phyloP scores from a whole-genome alignment of 2,113 vertebrate genomes.

The Elgaria multicarinata region DNA sequence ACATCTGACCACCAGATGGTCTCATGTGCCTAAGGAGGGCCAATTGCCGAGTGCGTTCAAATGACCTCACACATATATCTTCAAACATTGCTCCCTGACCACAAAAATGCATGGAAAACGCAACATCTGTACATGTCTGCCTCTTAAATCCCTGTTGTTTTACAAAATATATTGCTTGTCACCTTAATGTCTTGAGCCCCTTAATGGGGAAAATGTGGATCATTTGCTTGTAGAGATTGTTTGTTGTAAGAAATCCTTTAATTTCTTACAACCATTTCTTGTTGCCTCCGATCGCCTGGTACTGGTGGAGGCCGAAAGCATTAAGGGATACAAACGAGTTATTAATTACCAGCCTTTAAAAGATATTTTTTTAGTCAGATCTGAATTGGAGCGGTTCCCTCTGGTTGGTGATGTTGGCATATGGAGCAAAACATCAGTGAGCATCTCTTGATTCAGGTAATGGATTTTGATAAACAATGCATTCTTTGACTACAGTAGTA shows the following conservation, averaged over 20 bases:
- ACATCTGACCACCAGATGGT: slow-evolving; percentile 78
- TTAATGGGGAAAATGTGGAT: slow-evolving; percentile 69
- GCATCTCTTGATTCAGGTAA: not conserved
- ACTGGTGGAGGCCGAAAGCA: not conserved
- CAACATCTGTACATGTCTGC: slow-evolving; percentile 70
- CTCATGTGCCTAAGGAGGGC: slow-evolving; percentile 52
- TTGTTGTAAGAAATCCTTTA: slow-evolving; percentile 63
- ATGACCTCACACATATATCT: slow-evolving; percentile 77
- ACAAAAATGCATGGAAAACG: slow-evolving; percentile 66
- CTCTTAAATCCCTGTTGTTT: slow-evolving; percentile 71
- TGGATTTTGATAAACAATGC: not conserved
- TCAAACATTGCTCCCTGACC: slow-evolving; percentile 75
- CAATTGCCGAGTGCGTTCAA: slow-evolving; percentile 66
- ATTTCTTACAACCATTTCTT: slow-evolving; percentile 61
- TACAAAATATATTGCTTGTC: slow-evolving; percentile 72
- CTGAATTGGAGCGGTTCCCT: slow-evolving; percentile 3
- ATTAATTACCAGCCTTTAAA: slow-evolving; percentile 15
- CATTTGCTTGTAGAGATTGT: slow-evolving; percentile 53
- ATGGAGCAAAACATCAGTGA: not conserved
- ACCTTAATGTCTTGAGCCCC: slow-evolving; percentile 53
- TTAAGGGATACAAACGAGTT: not conserved
- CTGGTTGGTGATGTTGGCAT: not conserved
- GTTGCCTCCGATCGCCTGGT: slow-evolving; percentile 49
- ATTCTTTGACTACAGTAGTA: not conserved
- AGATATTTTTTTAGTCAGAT: not conserved